Evolutionary conservation across 2,888 invertebrate genomes (phyloP).

Genomic region (Polydrusus tereticollis): DNA sequence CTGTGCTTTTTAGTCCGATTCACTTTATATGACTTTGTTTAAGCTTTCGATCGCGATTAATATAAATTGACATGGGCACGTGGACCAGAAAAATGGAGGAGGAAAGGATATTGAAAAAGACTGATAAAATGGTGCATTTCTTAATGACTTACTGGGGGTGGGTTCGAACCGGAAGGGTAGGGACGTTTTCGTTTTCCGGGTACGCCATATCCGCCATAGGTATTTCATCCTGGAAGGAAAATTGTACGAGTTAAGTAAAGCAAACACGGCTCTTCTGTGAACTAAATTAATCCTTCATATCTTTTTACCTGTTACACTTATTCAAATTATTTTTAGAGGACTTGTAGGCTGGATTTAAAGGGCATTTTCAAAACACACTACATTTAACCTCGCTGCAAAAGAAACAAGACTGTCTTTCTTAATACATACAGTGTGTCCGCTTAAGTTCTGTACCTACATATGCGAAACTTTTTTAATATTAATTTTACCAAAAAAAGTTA

Average conservation of each 20-base stretch:
- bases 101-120: slow-evolving; percentile 29
- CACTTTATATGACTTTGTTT: slow-evolving; percentile 51
- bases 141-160: slow-evolving; percentile 69
- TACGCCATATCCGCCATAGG: slow-evolving; percentile 81
- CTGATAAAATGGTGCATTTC: slow-evolving; percentile 46
- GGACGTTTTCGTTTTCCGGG: slow-evolving; percentile 71
- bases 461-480: too few species aligned
- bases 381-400: too few species aligned
- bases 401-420: too few species aligned
- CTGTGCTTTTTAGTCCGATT: slow-evolving; percentile 57
- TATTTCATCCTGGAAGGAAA: slow-evolving; percentile 77
- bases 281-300: too few species aligned
- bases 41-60: slow-evolving; percentile 56
- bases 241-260: not conserved
- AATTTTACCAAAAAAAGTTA: too few species aligned
- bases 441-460: too few species aligned
- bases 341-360: too few species aligned
- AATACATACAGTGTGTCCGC: too few species aligned
- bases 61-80: slow-evolving; percentile 64
- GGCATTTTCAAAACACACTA: too few species aligned
- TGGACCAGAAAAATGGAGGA: slow-evolving; percentile 51
- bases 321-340: too few species aligned
- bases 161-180: slow-evolving; percentile 66
- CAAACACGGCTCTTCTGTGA: too few species aligned
- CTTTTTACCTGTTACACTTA: too few species aligned